Conservation (phyloP, 2,888 invertebrate genomes). For the Hirtodrosophila trivittata region DNA sequence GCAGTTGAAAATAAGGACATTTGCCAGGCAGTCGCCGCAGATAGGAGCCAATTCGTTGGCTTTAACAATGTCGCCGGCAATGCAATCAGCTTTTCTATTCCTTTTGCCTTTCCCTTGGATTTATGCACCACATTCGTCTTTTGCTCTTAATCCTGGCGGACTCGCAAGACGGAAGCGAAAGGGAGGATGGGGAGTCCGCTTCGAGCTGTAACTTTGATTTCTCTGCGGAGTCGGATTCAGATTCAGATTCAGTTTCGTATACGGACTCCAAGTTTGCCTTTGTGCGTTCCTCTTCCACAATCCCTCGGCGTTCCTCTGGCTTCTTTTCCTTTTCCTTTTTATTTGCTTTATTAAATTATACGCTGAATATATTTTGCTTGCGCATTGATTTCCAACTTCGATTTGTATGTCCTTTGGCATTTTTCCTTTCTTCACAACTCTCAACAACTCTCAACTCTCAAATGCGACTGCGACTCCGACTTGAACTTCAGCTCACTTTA, state of each 20-base stretch:
- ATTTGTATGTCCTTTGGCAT: slow-evolving; percentile 74
- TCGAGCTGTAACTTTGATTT: slow-evolving; percentile 62
- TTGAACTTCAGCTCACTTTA: slow-evolving; percentile 68
- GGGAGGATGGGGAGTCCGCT: slow-evolving; percentile 14
- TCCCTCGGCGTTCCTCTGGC: slow-evolving; percentile 13
- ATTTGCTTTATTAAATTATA: slow-evolving; percentile 81
- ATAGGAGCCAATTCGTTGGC: slow-evolving; percentile 37
- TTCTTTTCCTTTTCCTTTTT: slow-evolving; percentile 37
- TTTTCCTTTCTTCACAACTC: slow-evolving; percentile 32
- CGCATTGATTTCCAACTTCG: slow-evolving; percentile 79
- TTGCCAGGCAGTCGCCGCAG: slow-evolving; percentile 20
- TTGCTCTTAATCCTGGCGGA: slow-evolving; percentile 61
- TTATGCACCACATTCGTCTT: slow-evolving; percentile 68
- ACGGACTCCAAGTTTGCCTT: background rate
- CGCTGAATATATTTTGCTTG: slow-evolving; percentile 79
- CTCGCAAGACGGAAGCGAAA: background rate
- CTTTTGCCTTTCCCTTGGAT: slow-evolving; percentile 49
- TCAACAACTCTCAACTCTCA: slow-evolving; percentile 15
- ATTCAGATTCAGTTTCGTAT: background rate
- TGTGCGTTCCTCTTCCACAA: background rate
- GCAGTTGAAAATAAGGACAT: slow-evolving; percentile 9
- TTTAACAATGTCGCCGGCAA: slow-evolving; percentile 39
- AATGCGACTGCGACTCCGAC: slow-evolving; percentile 37
- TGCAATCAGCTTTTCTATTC: slow-evolving; percentile 40
- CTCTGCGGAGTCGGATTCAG: slow-evolving; percentile 52